phyloP scores from a whole-genome alignment of 2,888 invertebrate species.

The Tolmerus cingulatus region DNA sequence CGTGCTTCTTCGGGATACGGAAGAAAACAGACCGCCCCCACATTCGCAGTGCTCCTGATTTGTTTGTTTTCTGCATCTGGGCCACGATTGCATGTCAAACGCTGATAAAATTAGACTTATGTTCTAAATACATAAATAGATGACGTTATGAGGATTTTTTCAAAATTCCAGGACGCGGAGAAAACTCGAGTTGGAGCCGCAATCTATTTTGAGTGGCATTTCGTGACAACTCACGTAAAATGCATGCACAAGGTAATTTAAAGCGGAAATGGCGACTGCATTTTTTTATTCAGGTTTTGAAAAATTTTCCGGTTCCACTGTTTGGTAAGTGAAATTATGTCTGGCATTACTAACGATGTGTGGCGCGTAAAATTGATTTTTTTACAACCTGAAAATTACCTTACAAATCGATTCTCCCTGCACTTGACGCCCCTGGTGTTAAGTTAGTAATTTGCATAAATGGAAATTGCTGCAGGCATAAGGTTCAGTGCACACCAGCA shows the following conservation, averaged over 20 bases:
- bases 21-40: neutral
- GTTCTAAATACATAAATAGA: constrained; percentile 27
- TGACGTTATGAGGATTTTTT: constrained; percentile 17
- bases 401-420: constrained; percentile 30
- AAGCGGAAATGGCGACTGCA: constrained; percentile 26
- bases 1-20: constrained; percentile 4
- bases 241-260: neutral
- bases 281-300: neutral
- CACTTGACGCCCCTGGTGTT: neutral
- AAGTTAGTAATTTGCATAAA: neutral
- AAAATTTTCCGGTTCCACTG: neutral
- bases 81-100: constrained; percentile 7
- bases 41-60: constrained; percentile 7
- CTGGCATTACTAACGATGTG: constrained; percentile 9
- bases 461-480: neutral
- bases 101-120: constrained; percentile 21
- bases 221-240: constrained; percentile 6
- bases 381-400: constrained; percentile 29
- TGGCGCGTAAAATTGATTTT: constrained; percentile 34
- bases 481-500: neutral
- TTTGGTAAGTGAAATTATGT: constrained; percentile 18
- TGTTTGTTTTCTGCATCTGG: neutral
- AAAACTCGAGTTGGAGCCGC: neutral
- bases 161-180: neutral
- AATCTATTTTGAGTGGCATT: neutral